Conservation (phyloP, 2,113 vertebrate species). For the Parotia lawesii region DNA sequence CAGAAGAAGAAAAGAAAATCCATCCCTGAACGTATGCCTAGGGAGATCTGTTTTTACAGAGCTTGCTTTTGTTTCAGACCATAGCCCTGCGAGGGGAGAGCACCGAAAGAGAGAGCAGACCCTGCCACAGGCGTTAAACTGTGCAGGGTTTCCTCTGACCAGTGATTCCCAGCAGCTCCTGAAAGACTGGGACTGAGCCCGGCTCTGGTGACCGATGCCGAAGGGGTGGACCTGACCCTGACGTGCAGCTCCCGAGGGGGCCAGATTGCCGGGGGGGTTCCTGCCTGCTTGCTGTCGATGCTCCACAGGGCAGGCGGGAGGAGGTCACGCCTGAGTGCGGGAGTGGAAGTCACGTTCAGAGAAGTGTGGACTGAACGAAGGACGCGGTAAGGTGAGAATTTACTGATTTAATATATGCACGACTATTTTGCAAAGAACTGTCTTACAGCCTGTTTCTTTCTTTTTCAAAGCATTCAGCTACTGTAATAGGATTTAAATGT, state of each 20-base stretch:
- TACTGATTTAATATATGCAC: background rate
- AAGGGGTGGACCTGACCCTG: background rate
- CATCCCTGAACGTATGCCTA: background rate
- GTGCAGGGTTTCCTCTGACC: background rate
- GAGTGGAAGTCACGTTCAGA: background rate
- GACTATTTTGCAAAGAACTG: background rate
- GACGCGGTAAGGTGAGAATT: background rate
- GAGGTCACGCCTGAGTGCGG: background rate
- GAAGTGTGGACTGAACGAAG: background rate
- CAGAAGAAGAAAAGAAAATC: background rate
- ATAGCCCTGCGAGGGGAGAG: accelerated
- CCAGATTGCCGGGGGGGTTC: accelerated
- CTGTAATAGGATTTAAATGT: background rate
- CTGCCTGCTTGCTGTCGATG: background rate
- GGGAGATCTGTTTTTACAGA: background rate
- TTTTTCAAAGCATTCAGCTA: background rate
- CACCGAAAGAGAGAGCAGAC: background rate
- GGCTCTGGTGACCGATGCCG: background rate
- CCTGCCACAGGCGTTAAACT: background rate
- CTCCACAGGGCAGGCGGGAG: accelerated
- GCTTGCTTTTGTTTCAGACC: background rate
- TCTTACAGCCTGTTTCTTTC: background rate
- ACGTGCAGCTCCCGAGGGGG: background rate
- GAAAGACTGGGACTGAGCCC: background rate
- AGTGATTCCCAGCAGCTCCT: background rate